These are phyloP conservation scores for Pyxicephalus adspersus DNA, from an alignment of 2,113 vertebrate genomes.

Conservation along the genomic window DNA sequence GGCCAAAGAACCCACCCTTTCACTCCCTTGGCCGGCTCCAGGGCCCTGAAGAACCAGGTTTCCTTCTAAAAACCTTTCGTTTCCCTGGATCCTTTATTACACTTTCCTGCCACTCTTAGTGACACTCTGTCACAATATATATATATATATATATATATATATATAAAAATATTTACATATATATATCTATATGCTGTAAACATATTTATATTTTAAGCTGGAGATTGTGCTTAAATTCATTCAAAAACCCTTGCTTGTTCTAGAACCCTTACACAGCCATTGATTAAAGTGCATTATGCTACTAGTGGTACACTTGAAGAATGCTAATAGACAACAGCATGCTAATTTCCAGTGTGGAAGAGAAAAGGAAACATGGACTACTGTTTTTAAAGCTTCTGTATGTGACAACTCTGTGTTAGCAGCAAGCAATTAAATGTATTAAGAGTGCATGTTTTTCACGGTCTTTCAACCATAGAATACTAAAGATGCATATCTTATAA, in stretches of 20 bases:
- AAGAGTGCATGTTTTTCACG: constrained; percentile 72
- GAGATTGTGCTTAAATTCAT: no score
- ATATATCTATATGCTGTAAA: no score
- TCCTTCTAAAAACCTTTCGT: no score
- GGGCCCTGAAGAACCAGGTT: no score
- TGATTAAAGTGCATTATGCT: constrained; percentile 26
- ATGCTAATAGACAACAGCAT: constrained; percentile 29
- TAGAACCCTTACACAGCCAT: neutral
- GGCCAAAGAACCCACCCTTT: no score
- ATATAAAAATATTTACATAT: no score
- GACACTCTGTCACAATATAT: no score
- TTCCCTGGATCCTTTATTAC: no score
- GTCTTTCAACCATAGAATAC: constrained; percentile 67
- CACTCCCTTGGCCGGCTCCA: no score
- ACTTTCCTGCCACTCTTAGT: no score
- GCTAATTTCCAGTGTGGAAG: constrained; percentile 22
- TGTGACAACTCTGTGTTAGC: constrained; percentile 73
- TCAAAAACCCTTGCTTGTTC: neutral
- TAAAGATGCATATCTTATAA: constrained; percentile 78
- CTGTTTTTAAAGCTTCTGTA: constrained; percentile 63
- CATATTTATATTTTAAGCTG: no score
- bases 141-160: no score
- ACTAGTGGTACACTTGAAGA: neutral
- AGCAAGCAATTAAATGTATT: constrained; percentile 75
- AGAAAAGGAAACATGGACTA: constrained; percentile 35